Percentiles rank a stretch among this genome's conserved stretches.
These are phyloP conservation scores for Pelmatolapia mariae DNA, from an alignment of 2,113 vertebrate genomes.

Conservation along the genomic window DNA sequence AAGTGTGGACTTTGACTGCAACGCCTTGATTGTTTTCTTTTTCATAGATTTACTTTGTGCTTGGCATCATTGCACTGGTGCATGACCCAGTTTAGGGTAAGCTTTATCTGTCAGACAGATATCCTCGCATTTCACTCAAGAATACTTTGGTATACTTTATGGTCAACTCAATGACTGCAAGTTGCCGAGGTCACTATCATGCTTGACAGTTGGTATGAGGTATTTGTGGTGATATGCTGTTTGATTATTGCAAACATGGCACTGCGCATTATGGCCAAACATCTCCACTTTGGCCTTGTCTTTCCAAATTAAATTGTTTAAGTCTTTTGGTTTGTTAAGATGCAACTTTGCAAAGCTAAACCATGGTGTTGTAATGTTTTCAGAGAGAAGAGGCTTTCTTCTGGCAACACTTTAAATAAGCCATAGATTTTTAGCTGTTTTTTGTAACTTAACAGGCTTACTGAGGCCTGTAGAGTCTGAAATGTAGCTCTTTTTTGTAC, in stretches of 20 bases:
- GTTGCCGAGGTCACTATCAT: background rate
- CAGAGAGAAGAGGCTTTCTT: accelerated
- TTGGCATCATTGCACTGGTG: background rate
- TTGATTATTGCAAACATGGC: background rate
- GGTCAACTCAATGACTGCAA: background rate
- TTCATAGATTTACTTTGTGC: background rate
- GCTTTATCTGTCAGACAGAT: background rate
- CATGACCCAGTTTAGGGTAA: background rate
- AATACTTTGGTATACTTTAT: background rate
- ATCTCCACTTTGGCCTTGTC: background rate
- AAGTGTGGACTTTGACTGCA: background rate
- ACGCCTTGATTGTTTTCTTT: background rate
- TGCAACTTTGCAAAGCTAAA: background rate
- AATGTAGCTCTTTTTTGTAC: background rate
- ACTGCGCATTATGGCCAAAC: background rate
- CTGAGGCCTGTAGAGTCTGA: background rate
- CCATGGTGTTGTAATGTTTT: background rate
- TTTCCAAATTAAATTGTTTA: background rate
- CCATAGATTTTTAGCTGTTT: background rate
- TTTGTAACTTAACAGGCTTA: background rate
- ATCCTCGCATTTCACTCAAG: background rate
- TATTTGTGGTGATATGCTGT: background rate
- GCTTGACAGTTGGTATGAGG: background rate
- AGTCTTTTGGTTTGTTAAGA: background rate
- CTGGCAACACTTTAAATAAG: background rate